Conservation (phyloP, 2,797 vertebrate species). For the Nannoperca obscura region DNA sequence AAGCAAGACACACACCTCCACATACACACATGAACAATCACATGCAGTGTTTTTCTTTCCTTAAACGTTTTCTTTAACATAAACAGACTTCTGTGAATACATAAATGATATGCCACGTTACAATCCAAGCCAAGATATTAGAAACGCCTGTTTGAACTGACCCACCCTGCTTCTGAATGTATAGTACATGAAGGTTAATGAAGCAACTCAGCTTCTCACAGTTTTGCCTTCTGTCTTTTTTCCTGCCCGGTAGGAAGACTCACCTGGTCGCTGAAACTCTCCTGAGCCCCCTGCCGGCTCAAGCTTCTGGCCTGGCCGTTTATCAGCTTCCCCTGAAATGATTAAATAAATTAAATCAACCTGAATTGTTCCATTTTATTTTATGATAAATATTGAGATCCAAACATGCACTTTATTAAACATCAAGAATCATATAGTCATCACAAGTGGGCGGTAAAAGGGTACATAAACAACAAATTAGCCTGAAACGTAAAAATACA, state of each 20-base stretch:
- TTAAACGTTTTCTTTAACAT: not conserved
- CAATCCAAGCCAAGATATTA: constrained; percentile 20
- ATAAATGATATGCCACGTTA: not conserved
- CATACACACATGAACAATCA: not conserved
- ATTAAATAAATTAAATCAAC: not conserved
- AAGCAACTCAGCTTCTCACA: constrained; percentile 61
- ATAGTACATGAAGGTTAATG: constrained; percentile 76
- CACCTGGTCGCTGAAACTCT: constrained; percentile 48
- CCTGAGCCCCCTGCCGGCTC: constrained; percentile 28
- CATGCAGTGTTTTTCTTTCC: not conserved
- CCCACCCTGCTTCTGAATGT: constrained; percentile 54
- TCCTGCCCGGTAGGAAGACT: constrained; percentile 44
- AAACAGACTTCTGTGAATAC: not conserved
- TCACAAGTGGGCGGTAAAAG: constrained; percentile 41
- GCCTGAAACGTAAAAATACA: constrained; percentile 48
- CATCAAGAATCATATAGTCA: constrained; percentile 27
- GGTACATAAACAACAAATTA: constrained; percentile 53
- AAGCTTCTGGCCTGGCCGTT: constrained; percentile 42
- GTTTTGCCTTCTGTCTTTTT: constrained; percentile 69
- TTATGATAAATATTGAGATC: constrained; percentile 5
- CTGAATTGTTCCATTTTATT: not conserved
- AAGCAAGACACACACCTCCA: constrained; percentile 21
- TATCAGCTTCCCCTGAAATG: constrained; percentile 9
- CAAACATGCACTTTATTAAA: constrained; percentile 30
- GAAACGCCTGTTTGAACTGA: constrained; percentile 40